Evolutionary conservation across 2,113 vertebrate genomes (phyloP).

Genomic region (Nasalis larvatus): DNA sequence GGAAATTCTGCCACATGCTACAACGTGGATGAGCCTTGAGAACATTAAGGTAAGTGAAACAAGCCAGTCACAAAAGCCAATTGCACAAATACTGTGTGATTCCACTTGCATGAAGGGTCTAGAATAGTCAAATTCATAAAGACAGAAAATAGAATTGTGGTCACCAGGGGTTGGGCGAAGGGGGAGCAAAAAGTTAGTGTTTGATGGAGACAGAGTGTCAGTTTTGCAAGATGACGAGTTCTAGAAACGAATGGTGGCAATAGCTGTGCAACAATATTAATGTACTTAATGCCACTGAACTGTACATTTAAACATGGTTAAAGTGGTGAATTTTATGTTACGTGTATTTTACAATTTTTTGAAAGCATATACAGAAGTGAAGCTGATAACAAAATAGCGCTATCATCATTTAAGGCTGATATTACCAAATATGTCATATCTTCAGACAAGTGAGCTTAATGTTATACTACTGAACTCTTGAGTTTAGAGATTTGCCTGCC

Average conservation of each 20-base stretch:
- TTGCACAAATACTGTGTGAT: background rate
- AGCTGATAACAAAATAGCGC: background rate
- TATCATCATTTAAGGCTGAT: background rate
- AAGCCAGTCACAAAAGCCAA: background rate
- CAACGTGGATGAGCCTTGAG: background rate
- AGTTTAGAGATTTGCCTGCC: background rate
- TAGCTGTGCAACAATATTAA: background rate
- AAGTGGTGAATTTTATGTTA: background rate
- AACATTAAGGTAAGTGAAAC: background rate
- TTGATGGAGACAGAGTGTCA: background rate
- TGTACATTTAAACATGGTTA: background rate
- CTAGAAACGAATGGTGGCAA: background rate
- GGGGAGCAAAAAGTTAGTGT: background rate
- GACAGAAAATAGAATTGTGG: background rate
- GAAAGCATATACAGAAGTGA: background rate
- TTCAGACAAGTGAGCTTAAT: background rate
- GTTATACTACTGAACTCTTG: too few species aligned
- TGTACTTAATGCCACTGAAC: background rate
- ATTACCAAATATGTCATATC: too few species aligned
- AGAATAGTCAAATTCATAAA: background rate
- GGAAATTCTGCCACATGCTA: background rate
- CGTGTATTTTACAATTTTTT: background rate
- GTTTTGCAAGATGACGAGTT: background rate
- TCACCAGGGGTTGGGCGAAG: too few species aligned
- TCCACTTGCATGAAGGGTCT: background rate